Conservation (phyloP, 1,140 invertebrate species). For the Hyles euphorbiae region DNA sequence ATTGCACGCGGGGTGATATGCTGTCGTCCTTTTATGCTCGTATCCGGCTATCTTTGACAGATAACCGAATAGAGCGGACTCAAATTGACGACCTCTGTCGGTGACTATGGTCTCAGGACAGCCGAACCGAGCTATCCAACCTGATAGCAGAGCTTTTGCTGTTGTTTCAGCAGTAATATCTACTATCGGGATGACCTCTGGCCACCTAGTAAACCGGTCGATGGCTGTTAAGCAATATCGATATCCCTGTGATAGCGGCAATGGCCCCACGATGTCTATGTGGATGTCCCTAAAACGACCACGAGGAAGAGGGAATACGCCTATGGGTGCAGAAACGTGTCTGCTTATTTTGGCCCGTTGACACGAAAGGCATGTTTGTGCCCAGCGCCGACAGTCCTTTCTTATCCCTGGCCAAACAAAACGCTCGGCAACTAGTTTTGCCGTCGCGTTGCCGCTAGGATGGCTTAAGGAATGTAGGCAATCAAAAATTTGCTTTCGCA, state of each 20-base stretch:
- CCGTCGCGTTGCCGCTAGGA: background rate
- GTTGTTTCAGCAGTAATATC: slow-evolving; percentile 6
- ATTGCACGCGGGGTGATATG: too few species aligned
- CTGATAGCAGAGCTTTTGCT: background rate
- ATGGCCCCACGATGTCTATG: background rate
- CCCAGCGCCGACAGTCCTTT: background rate
- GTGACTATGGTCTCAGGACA: slow-evolving; percentile 2
- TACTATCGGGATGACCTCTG: slow-evolving; percentile 1
- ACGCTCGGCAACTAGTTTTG: slow-evolving; percentile 1
- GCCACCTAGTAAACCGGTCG: slow-evolving; percentile 7
- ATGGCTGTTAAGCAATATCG: slow-evolving; percentile 6
- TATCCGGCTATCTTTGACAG: too few species aligned
- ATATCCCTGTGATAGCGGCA: slow-evolving; percentile 1
- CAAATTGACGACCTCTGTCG: background rate
- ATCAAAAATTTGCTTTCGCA: background rate
- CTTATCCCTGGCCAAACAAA: slow-evolving; percentile 3
- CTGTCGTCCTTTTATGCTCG: too few species aligned
- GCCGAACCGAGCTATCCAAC: slow-evolving; percentile 6
- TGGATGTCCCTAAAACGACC: background rate
- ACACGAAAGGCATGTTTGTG: background rate
- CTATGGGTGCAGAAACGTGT: background rate
- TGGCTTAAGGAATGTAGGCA: slow-evolving; percentile 2
- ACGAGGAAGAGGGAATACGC: background rate
- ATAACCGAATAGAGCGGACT: too few species aligned
- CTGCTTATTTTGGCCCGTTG: slow-evolving; percentile 2